These are phyloP conservation scores for Helogale parvula DNA, from an alignment of 2,113 vertebrate genomes.

Conservation along the genomic window DNA sequence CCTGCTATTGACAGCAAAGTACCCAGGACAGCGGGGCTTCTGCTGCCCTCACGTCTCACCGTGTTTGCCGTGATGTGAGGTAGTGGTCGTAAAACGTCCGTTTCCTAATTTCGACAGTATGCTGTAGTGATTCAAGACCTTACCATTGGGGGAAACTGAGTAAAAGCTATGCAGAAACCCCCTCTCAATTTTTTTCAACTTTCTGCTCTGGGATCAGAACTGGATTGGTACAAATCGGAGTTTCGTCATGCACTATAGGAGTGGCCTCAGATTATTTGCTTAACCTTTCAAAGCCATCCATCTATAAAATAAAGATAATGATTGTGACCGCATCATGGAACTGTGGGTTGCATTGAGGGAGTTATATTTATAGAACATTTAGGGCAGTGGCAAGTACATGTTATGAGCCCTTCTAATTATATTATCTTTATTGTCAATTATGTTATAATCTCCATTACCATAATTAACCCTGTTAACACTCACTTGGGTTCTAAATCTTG, in stretches of 20 bases:
- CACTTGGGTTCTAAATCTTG: neutral
- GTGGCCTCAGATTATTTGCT: neutral
- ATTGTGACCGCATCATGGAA: neutral
- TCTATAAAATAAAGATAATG: neutral
- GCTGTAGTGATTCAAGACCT: neutral
- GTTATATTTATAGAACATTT: slow-evolving; percentile 1
- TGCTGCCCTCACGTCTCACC: rapidly evolving
- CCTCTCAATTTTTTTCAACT: neutral
- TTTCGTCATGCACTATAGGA: neutral
- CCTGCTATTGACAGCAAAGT: rapidly evolving
- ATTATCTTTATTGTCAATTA: neutral
- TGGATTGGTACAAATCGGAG: neutral
- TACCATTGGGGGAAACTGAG: neutral
- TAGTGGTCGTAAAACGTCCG: neutral
- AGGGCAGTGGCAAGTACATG: neutral
- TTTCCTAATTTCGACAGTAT: neutral
- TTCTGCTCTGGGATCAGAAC: neutral
- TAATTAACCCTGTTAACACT: neutral
- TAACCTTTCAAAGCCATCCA: neutral
- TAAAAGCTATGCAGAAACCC: rapidly evolving
- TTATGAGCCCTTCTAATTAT: neutral
- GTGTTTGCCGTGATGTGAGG: neutral
- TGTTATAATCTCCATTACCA: neutral
- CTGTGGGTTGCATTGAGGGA: neutral
- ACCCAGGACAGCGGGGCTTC: neutral